phyloP scores from a whole-genome alignment of 1,140 invertebrate species.

The Zaprionus vittiger region DNA sequence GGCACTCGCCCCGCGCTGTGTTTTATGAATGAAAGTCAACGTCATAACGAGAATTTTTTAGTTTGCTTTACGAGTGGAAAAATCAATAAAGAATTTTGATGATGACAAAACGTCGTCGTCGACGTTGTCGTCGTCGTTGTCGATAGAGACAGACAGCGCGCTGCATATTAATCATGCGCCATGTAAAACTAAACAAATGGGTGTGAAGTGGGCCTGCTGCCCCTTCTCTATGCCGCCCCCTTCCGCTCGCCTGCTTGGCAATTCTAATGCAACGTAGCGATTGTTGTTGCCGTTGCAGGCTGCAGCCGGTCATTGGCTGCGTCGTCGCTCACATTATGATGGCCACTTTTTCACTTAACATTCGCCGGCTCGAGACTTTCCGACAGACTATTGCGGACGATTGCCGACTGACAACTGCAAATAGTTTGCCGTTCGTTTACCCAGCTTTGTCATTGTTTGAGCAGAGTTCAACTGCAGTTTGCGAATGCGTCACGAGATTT shows the following conservation, averaged over 20 bases:
- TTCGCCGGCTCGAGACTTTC: constrained; percentile 37
- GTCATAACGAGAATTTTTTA: constrained; percentile 51
- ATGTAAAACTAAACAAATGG: constrained; percentile 69
- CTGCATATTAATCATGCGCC: constrained; percentile 71
- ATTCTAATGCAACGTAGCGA: constrained; percentile 47
- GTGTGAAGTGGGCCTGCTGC: constrained; percentile 42
- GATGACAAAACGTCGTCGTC: constrained; percentile 48
- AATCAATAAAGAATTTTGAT: constrained; percentile 77
- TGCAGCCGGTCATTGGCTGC: constrained; percentile 46
- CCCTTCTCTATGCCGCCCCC: not conserved
- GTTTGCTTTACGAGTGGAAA: constrained; percentile 31
- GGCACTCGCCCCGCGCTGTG: constrained; percentile 2
- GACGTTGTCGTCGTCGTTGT: constrained; percentile 21
- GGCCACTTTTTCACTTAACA: constrained; percentile 52
- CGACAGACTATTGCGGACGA: constrained; percentile 23
- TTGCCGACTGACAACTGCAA: constrained; percentile 57
- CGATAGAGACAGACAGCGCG: constrained; percentile 36
- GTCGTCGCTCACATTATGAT: constrained; percentile 45
- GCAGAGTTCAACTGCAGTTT: constrained; percentile 55
- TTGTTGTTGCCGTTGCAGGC: constrained; percentile 18
- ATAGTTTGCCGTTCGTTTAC: constrained; percentile 76
- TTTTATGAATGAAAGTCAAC: constrained; percentile 79
- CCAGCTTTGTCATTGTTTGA: constrained; percentile 70
- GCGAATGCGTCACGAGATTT: constrained; percentile 75
- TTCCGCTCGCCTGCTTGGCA: constrained; percentile 20